Percentiles rank a stretch among this genome's conserved stretches.
These are phyloP conservation scores for Eurystomus gularis DNA, from an alignment of 2,113 vertebrate species.

Conservation along the genomic window DNA sequence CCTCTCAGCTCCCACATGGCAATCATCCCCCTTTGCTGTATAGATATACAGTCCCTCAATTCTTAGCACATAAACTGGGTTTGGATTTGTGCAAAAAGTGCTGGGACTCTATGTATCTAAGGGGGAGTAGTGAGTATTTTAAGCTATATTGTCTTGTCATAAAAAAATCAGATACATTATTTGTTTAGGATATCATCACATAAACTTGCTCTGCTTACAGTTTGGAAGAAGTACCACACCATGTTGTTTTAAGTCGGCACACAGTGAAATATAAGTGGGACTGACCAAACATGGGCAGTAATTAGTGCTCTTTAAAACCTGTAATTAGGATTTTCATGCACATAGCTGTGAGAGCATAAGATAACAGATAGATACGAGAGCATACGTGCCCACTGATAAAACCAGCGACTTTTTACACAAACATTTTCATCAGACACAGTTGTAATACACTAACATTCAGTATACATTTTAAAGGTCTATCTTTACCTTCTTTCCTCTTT, in stretches of 20 bases:
- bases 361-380: background rate
- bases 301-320: background rate
- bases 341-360: background rate
- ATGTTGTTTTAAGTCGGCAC: background rate
- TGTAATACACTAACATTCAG: background rate
- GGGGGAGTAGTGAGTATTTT: background rate
- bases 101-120: background rate
- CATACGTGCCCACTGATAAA: background rate
- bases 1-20: background rate
- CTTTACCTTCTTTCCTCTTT: background rate
- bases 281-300: background rate
- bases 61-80: background rate
- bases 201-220: background rate
- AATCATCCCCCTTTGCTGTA: background rate
- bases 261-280: background rate
- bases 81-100: too few species aligned
- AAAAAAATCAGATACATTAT: background rate
- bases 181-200: background rate
- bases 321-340: background rate
- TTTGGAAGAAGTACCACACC: background rate
- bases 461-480: background rate
- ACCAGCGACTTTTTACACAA: background rate
- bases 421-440: background rate
- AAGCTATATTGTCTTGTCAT: background rate
- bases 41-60: background rate